Base-by-base conservation (phyloP, 2,888 invertebrate species). In the Stictocephala bisonia region DNA sequence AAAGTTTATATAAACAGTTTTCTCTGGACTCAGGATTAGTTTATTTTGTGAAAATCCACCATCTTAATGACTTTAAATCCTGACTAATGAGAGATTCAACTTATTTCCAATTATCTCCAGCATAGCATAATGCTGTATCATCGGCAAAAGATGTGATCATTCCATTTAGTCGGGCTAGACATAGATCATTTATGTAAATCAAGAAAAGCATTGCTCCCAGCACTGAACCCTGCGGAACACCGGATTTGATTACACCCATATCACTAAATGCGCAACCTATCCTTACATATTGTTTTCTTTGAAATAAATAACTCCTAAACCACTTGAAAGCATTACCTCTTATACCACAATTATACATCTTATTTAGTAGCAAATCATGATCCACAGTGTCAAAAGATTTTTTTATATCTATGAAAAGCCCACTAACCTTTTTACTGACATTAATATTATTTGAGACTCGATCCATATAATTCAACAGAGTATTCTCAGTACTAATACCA, bases 161-260 rank as follows among this genome's bases (percentile, higher is more conserved):
- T 44, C 44, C 44, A 7, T 44, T 44, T 15, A 56, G 29, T 56
- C 15, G 13, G 18, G 13, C 26, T n/a, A 27, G 2, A 9, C 56
- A 56, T n/a, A 56, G 56, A 56, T 56, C 56, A 56, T 56, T 56
- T 56, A 56, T 56, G n/a, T 27, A 27, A 4, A 56, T 27, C n/a
- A 56, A 15, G 29, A 56, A 56, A 11, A 56, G 27, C 15, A 56
- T 29, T 56, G 29, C 56, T 9, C 56, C 56, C 6, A 56, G 15
- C 26, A 56, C 56, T 27, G 29, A 24, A 2, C 56, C 56, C 18
- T 56, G 56, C 18, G 56, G 56, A 15, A 56, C 56, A 15, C 56
- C 56, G 29, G 3, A 44, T n/a, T 15, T n/a, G 15, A 44, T 44
- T 44, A n/a, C 44, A n/a, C 44, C 44, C 44, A 44, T 44, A 7